Conservation (phyloP, 2,888 invertebrate genomes). For the Agrochola circellaris region DNA sequence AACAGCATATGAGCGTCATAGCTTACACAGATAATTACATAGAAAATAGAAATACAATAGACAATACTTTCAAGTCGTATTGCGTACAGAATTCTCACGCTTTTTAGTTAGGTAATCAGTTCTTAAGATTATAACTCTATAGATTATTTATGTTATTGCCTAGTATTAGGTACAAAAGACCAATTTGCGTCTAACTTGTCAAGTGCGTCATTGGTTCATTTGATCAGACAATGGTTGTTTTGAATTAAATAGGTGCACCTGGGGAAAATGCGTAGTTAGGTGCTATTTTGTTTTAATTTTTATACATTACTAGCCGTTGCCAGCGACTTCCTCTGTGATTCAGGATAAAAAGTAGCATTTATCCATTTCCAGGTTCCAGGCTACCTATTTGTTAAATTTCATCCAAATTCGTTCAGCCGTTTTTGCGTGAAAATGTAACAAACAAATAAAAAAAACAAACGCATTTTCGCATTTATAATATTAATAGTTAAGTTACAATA, state of each 20-base stretch:
- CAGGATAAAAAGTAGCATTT: too few relatives aligned
- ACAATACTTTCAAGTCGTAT: conserved; percentile 1
- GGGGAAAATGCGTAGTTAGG: not conserved
- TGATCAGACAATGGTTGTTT: conserved; percentile 32
- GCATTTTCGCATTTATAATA: too few relatives aligned
- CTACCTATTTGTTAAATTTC: too few relatives aligned
- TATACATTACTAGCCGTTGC: too few relatives aligned
- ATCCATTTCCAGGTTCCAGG: too few relatives aligned
- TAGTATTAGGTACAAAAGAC: conserved; percentile 38
- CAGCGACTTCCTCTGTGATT: too few relatives aligned
- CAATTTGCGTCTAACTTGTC: conserved; percentile 9
- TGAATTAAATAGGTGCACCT: not conserved
- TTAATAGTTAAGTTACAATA: too few relatives aligned
- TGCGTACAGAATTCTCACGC: conserved; percentile 5
- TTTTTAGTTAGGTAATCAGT: conserved; percentile 3
- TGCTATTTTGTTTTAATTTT: conserved; percentile 18
- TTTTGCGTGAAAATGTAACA: too few relatives aligned
- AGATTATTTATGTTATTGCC: conserved; percentile 2
- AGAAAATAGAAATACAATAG: not conserved
- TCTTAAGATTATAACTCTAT: not conserved
- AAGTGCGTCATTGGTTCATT: conserved; percentile 34
- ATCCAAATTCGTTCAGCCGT: too few relatives aligned
- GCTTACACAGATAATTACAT: not conserved
- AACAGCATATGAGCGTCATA: not conserved
- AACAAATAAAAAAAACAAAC: too few relatives aligned